Conservation (phyloP, 2,797 vertebrate species). For the Phrynocephalus guinanensis region DNA sequence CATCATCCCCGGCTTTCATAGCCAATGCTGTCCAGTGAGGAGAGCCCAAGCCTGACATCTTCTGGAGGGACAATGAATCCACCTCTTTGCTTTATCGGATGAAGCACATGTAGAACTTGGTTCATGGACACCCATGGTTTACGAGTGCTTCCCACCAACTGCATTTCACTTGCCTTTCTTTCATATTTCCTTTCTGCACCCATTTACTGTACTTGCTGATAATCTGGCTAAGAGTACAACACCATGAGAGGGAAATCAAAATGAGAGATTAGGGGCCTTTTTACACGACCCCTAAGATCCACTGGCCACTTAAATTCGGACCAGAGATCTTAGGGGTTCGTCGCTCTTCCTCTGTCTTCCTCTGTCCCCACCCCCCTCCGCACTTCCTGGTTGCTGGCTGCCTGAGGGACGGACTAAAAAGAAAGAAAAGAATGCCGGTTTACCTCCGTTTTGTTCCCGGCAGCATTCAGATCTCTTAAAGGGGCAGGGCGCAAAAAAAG, state of each 20-base stretch:
- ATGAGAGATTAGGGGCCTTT: not conserved
- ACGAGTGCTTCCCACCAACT: not conserved
- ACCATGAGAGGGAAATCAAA: not conserved
- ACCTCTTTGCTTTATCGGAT: not conserved
- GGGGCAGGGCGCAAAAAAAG: too few relatives aligned
- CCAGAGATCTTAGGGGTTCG: too few relatives aligned
- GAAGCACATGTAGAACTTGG: not conserved
- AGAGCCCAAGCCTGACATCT: not conserved
- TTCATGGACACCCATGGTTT: not conserved
- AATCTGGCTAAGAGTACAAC: not conserved
- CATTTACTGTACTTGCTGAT: not conserved
- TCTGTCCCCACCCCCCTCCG: too few relatives aligned
- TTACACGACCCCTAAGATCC: too few relatives aligned
- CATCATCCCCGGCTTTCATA: not conserved
- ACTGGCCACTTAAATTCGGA: too few relatives aligned
- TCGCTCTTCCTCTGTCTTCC: too few relatives aligned
- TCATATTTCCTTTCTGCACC: not conserved
- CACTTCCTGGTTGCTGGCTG: too few relatives aligned
- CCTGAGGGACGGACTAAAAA: too few relatives aligned
- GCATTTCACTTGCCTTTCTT: too few relatives aligned
- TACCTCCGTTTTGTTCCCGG: too few relatives aligned
- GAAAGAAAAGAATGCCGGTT: too few relatives aligned
- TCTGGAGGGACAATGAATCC: not conserved
- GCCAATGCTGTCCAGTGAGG: not conserved
- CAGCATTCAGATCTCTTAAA: too few relatives aligned